Evolutionary conservation across 2,797 vertebrate genomes (phyloP).

Genomic region (Monodelphis domestica): DNA sequence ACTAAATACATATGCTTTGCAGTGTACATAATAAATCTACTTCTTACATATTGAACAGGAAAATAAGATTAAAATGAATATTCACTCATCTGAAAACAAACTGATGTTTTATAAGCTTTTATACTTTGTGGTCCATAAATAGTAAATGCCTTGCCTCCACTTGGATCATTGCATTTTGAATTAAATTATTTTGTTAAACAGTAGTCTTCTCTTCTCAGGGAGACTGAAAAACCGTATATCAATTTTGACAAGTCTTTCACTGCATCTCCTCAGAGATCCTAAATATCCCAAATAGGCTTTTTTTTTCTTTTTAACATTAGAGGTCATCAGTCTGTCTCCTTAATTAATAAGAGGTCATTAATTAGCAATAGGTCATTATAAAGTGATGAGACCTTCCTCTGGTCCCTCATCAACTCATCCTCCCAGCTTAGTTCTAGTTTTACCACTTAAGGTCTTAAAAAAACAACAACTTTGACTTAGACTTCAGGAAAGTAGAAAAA

Average conservation of each 20-base stretch:
- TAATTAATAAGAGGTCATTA: background rate
- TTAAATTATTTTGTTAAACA: slow-evolving; percentile 60
- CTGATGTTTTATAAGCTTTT: slow-evolving; percentile 54
- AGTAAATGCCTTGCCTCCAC: slow-evolving; percentile 44
- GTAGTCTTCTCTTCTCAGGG: slow-evolving; percentile 12
- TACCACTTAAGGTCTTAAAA: background rate
- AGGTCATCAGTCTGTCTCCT: background rate
- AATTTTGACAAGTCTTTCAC: slow-evolving; percentile 28
- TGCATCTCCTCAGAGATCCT: background rate
- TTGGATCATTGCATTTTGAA: slow-evolving; percentile 35
- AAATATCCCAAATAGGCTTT: background rate
- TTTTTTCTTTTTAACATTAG: background rate
- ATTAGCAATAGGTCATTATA: background rate
- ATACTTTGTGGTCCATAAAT: slow-evolving; percentile 66
- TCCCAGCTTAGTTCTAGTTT: background rate
- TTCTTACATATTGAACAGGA: slow-evolving; percentile 60
- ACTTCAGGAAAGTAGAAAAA: background rate
- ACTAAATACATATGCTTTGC: slow-evolving; percentile 8
- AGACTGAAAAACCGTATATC: background rate
- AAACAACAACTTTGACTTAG: background rate
- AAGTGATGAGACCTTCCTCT: background rate
- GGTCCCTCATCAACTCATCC: background rate
- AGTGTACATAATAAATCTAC: slow-evolving; percentile 37
- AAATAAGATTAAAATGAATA: slow-evolving; percentile 66
- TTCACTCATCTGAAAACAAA: slow-evolving; percentile 71